Evolutionary conservation across 1,140 invertebrate genomes (phyloP).

Genomic region (Drosophila chauvacae): DNA sequence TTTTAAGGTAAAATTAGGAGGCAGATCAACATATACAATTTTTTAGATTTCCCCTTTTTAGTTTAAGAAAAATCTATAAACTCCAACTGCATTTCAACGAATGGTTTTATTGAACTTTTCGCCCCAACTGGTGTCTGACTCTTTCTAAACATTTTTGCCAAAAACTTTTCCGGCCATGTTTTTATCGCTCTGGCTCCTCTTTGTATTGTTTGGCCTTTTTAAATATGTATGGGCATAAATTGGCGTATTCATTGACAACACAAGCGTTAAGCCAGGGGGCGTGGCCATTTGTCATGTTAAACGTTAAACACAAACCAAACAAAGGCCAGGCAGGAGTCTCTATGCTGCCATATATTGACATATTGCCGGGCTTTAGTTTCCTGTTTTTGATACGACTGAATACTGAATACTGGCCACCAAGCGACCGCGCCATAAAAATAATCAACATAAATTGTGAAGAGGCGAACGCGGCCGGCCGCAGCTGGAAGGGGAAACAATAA

Average conservation of each 20-base stretch:
- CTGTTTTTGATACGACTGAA: constrained; percentile 60
- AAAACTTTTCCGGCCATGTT: constrained; percentile 35
- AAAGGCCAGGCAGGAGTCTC: constrained; percentile 35
- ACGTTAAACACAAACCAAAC: constrained; percentile 63
- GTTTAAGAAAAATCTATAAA: not conserved
- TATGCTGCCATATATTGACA: constrained; percentile 68
- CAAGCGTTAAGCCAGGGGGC: constrained; percentile 64
- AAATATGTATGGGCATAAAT: constrained; percentile 64
- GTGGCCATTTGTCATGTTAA: constrained; percentile 80
- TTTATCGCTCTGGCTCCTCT: constrained; percentile 10
- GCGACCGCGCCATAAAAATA: constrained; percentile 81
- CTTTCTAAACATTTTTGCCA: constrained; percentile 31
- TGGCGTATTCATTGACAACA: constrained; percentile 65
- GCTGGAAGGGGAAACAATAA: constrained; percentile 63
- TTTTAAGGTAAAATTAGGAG: not conserved
- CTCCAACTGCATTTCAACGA: not conserved
- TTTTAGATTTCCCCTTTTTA: not conserved
- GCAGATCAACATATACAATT: not conserved
- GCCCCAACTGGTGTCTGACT: not conserved
- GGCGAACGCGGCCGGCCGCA: constrained; percentile 7
- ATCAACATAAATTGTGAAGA: constrained; percentile 79
- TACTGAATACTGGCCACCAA: constrained; percentile 63
- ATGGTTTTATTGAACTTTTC: constrained; percentile 9
- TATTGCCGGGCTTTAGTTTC: constrained; percentile 66
- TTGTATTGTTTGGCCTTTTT: constrained; percentile 30